phyloP scores from a whole-genome alignment of 2,113 vertebrate genomes.

The Paedocypris sp. region DNA sequence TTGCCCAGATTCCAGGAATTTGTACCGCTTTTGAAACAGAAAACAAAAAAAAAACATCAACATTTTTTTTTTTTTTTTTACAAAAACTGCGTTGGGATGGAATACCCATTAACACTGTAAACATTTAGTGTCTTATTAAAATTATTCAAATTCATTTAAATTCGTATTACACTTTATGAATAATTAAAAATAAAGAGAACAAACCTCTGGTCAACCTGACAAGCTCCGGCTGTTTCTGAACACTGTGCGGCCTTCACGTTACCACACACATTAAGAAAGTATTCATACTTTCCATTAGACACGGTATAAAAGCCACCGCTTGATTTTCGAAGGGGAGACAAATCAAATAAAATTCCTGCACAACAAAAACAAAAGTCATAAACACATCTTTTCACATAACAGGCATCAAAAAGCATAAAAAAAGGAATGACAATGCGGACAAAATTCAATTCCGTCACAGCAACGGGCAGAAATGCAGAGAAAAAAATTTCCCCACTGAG shows the following conservation, averaged over 20 bases:
- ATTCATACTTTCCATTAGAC: slow-evolving; percentile 57
- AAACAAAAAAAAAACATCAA: not conserved
- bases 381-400: no score
- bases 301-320: slow-evolving; percentile 53
- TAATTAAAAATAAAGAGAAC: slow-evolving; percentile 1
- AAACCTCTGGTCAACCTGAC: slow-evolving; percentile 71
- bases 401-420: no score
- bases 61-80: no score
- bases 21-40: slow-evolving; percentile 9
- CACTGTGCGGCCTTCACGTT: slow-evolving; percentile 50
- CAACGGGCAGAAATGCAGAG: no score
- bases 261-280: slow-evolving; percentile 78
- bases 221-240: slow-evolving; percentile 64
- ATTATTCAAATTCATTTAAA: no score
- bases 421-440: no score
- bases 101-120: no score
- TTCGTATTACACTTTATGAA: not conserved
- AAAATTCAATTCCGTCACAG: no score
- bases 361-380: not conserved
- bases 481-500: no score
- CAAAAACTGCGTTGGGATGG: no score
- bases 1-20: slow-evolving; percentile 74
- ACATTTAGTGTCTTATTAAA: no score
- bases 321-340: slow-evolving; percentile 71
- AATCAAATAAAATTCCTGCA: slow-evolving; percentile 77